Evolutionary conservation across 2,888 invertebrate genomes (phyloP).

Genomic region (Caradrina kadenii): DNA sequence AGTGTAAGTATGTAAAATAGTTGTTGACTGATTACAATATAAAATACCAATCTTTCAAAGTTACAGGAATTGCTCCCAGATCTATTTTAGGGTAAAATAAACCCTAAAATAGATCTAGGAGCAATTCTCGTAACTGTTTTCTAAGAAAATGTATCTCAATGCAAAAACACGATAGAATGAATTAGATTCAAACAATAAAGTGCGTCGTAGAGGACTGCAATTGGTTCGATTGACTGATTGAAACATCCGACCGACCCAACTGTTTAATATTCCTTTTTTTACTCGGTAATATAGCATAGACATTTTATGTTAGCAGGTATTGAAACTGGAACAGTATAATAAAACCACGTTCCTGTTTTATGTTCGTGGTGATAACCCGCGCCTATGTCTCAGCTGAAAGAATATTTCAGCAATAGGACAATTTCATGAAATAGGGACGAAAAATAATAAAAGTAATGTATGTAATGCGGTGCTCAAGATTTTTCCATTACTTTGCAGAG

Average conservation of each 20-base stretch:
- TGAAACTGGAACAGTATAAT: constrained; percentile 46
- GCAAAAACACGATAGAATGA: constrained; percentile 14
- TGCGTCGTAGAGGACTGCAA: constrained; percentile 11
- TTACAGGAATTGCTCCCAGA: too few species aligned
- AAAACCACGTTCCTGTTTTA: constrained; percentile 56
- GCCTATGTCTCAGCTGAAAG: constrained; percentile 54
- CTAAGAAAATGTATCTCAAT: constrained; percentile 1
- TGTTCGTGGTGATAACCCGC: constrained; percentile 45
- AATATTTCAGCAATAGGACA: constrained; percentile 57
- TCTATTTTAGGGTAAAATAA: background rate
- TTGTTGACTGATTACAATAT: too few species aligned
- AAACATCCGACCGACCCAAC: constrained; percentile 14
- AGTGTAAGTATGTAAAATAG: too few species aligned
- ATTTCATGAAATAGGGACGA: constrained; percentile 54
- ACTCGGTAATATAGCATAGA: constrained; percentile 18
- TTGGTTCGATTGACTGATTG: constrained; percentile 30
- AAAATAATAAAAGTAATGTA: constrained; percentile 57
- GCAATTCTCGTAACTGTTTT: constrained; percentile 9
- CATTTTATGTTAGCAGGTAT: constrained; percentile 44
- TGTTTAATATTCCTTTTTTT: constrained; percentile 22
- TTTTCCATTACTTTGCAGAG: constrained; percentile 48
- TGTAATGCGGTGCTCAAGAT: constrained; percentile 45
- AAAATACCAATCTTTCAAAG: too few species aligned
- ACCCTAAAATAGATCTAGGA: too few species aligned
- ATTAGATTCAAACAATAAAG: constrained; percentile 26